Evolutionary conservation across 2,888 invertebrate species (phyloP), one percentile per base, ranked within the genome.

Genomic region (Perithous albicinctus): DNA sequence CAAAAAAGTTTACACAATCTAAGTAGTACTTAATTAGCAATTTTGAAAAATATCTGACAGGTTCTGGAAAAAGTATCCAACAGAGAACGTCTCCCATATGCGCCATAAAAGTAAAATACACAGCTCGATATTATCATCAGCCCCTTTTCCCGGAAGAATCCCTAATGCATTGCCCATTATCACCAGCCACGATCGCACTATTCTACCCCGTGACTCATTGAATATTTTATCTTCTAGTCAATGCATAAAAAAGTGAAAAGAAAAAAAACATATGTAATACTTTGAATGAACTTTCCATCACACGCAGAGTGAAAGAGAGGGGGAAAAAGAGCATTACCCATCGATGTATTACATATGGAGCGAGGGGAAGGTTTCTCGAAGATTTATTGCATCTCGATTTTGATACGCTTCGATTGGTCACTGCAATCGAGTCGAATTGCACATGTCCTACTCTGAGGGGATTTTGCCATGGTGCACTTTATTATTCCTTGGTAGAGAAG

Each of bases 351-450:
- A 66, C 64, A 43, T 20, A 43, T 26, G 43, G 23, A 75, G 56
- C 7, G 29, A 32, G 43, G 41, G 10, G 5, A 56, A 29, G 56
- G n/a, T 7, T 35, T 20, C n/a, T 38, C 20, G 23, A 41, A 59
- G 41, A 61, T 67, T 73, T 67, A 79, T 54, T 15, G 20, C 29
- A 48, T 43, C n/a, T 32, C 66, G 75, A 66, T 76, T n/a, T n/a
- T 56, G 64, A 56, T 75, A 56, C 75, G 70, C 64, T 75, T 43
- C 72, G 56, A 78, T 72, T 72, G 48, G 51, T 66, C 76, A 72
- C 48, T 29, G 59, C 59, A 32, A 59, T 32, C 59, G 76, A 59
- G 32, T 76, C 70, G 72, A 61, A 38, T 64, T 18, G 43, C 64
- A 46, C 59, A 48, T 59, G 29, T 59, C 46, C 56, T 48, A 29